A percentile compares a stretch with the other conserved stretches of the same genome.
These are phyloP conservation scores for Luehdorfia chinensis DNA, from an alignment of 1,140 invertebrate genomes.

Conservation along the genomic window DNA sequence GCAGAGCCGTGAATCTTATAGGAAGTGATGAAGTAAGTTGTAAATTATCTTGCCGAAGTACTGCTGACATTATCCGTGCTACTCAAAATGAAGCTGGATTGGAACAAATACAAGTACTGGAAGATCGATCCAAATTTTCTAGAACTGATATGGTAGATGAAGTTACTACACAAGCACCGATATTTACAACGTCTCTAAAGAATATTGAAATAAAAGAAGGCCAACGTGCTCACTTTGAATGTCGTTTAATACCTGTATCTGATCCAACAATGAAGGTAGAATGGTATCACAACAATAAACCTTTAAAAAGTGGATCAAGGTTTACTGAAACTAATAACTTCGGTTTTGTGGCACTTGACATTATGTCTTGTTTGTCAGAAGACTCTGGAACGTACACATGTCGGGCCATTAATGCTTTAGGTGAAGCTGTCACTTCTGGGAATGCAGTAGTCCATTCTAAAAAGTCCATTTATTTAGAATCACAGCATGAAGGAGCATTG, in stretches of 20 bases:
- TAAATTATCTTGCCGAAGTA: conserved; percentile 83
- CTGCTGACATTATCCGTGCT: conserved; percentile 87
- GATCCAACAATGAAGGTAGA: conserved; percentile 98
- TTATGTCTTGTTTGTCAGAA: conserved; percentile 93
- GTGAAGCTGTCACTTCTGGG: conserved; percentile 91
- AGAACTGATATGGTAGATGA: conserved; percentile 87
- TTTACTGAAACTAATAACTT: conserved; percentile 96
- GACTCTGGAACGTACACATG: conserved; percentile 95
- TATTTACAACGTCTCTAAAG: conserved; percentile 93
- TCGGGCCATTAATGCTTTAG: conserved; percentile 90
- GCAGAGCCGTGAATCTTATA: conserved; percentile 92
- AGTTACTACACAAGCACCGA: conserved; percentile 90
- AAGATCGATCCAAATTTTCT: conserved; percentile 88
- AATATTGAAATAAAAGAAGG: conserved; percentile 96
- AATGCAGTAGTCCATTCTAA: conserved; percentile 88
- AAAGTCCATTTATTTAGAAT: conserved; percentile 91
- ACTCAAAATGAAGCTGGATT: conserved; percentile 91
- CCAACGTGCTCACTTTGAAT: conserved; percentile 97
- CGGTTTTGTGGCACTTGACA: conserved; percentile 95
- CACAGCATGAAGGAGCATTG: conserved; percentile 90
- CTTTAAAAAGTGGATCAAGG: conserved; percentile 91
- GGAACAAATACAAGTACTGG: conserved; percentile 92
- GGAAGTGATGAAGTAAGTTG: conserved; percentile 92
- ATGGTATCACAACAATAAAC: conserved; percentile 97
- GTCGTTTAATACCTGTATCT: conserved; percentile 95